Conservation (phyloP, 2,113 vertebrate species). For the Phalacrocorax brasilianus region DNA sequence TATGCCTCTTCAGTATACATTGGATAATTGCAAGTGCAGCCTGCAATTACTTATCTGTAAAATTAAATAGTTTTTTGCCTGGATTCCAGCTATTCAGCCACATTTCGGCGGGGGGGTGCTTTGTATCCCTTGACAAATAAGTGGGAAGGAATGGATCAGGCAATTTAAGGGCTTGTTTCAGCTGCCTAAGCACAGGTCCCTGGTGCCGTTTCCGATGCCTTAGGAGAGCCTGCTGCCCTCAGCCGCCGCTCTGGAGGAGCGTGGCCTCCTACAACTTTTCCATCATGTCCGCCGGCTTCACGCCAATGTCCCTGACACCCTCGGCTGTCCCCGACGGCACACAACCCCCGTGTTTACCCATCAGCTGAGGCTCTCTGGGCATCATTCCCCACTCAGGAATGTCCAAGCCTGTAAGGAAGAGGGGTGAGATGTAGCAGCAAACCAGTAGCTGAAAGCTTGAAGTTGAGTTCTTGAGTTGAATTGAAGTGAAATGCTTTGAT, state of each 20-base stretch:
- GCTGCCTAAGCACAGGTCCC: not conserved
- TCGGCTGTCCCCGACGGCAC: fast-evolving
- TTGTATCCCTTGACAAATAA: not conserved
- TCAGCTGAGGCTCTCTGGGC: no score
- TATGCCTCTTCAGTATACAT: not conserved
- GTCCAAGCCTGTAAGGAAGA: not conserved
- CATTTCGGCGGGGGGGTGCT: not conserved
- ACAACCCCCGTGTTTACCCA: not conserved
- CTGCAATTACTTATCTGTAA: not conserved
- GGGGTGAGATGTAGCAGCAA: not conserved
- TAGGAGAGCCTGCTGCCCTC: not conserved
- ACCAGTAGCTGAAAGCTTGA: not conserved
- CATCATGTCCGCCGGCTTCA: not conserved
- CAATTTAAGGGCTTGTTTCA: not conserved
- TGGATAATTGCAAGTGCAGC: not conserved
- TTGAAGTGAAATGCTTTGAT: fast-evolving
- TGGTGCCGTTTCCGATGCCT: not conserved
- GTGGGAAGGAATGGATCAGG: no score
- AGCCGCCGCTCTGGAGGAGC: not conserved
- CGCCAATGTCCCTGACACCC: no score
- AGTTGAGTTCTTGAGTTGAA: not conserved
- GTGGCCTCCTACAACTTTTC: not conserved
- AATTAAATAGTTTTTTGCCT: not conserved
- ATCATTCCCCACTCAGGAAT: not conserved
- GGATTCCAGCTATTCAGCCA: not conserved